phyloP scores from a whole-genome alignment of 2,113 vertebrate genomes.

The Gopherus flavomarginatus region DNA sequence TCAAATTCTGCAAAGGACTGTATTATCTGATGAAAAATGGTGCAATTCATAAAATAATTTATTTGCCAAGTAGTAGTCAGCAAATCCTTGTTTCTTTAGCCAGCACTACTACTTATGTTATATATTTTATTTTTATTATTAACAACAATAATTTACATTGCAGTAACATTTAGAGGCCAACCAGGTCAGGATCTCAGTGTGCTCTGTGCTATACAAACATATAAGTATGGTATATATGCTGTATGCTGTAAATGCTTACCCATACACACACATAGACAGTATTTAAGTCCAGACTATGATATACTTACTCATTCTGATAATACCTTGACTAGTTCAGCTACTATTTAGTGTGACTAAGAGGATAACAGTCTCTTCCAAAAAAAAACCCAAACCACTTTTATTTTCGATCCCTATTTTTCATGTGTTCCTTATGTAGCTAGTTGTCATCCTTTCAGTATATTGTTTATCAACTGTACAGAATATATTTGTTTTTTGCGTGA shows the following conservation, averaged over 20 bases:
- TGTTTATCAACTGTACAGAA: background rate
- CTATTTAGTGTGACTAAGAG: background rate
- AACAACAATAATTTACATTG: background rate
- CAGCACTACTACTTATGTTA: background rate
- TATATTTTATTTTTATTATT: background rate
- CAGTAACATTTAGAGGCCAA: background rate
- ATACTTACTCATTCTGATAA: background rate
- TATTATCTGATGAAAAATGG: background rate
- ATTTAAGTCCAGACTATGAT: background rate
- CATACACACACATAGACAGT: background rate
- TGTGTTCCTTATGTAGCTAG: background rate
- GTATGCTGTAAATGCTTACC: background rate
- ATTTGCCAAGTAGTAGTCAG: background rate
- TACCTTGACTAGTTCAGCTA: background rate
- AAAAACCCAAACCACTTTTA: background rate
- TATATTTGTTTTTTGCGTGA: conserved; percentile 31
- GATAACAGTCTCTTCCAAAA: background rate
- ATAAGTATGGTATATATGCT: background rate
- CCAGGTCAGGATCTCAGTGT: background rate
- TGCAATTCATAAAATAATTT: background rate
- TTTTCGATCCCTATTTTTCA: background rate
- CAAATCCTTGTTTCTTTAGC: background rate
- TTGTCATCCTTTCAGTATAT: background rate
- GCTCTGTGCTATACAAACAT: background rate
- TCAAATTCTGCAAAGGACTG: background rate